These are phyloP conservation scores for Saguinus imperator DNA, from an alignment of 2,113 vertebrate genomes.

Conservation along the genomic window DNA sequence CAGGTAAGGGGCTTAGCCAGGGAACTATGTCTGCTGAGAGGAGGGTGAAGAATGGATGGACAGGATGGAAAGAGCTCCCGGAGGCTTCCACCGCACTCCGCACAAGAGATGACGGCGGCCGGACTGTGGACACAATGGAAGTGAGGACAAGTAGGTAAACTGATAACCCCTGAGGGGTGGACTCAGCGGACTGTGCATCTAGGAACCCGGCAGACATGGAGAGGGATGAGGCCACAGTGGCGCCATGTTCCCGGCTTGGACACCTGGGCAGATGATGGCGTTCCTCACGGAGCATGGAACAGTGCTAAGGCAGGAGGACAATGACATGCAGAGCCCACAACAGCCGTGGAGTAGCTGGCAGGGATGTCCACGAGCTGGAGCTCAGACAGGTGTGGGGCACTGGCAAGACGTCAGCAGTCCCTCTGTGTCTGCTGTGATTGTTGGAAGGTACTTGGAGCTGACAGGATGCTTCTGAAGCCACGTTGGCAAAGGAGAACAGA, in stretches of 20 bases:
- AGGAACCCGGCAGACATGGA: rapidly evolving
- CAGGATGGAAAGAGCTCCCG: not conserved
- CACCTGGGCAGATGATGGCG: not conserved
- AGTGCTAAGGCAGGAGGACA: not conserved
- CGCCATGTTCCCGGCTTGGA: rapidly evolving
- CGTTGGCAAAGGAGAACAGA: not conserved
- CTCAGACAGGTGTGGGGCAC: not conserved
- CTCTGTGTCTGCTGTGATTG: rapidly evolving
- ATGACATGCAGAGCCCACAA: rapidly evolving
- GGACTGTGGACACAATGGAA: rapidly evolving
- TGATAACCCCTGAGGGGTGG: rapidly evolving
- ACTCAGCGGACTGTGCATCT: not conserved
- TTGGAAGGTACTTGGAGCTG: not conserved
- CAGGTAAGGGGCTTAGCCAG: not conserved
- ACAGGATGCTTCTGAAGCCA: not conserved
- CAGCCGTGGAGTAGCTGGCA: rapidly evolving
- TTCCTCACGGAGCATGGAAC: not conserved
- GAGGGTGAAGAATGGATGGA: not conserved
- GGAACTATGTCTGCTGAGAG: not conserved
- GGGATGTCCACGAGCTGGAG: not conserved
- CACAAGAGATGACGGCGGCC: not conserved
- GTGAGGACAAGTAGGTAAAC: not conserved
- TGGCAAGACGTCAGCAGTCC: rapidly evolving
- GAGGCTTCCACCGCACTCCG: not conserved
- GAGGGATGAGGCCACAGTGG: not conserved